Evolutionary conservation across 1,140 invertebrate species (phyloP), one percentile per base, ranked within the genome.

Genomic region (Nylanderia fulva): DNA sequence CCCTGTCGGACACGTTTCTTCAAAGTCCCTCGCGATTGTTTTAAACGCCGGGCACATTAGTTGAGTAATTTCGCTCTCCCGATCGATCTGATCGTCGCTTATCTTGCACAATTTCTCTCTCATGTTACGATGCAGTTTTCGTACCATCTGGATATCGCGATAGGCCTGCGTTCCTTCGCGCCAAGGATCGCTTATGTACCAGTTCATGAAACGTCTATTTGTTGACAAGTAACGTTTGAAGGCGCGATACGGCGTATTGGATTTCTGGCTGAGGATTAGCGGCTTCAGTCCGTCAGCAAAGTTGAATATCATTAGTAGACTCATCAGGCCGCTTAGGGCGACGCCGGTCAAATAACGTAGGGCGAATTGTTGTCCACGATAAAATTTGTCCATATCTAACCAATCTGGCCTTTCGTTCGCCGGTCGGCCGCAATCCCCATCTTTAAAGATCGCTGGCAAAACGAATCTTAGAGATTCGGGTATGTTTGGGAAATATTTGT

Each of bases 181-280:
- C 94, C 94, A 96, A 7, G 95, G 91, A 87, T 96, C 94, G 8
- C 93, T 93, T 6, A 92, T 92, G 68, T 94, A 96, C 96, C 96
- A 96, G 8, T 93, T 91, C 54, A 91, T 90, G 0, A 96, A 88
- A 29, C 95, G 93, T 0, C 86, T 79, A 0, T 90, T 89, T 0
- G 96, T 96, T 9, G 93, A 94, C 15, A 96, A 66, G 71, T 98
- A 98, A 88, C 98, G 95, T 80, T 95, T 96, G 90, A 98, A 98
- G 0, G 98, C 96, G 0, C 95, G 96, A 24, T 95, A 95, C 0
- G 95, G 93, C 5, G 95, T 96, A 39, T 95, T 95, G 1, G 97
- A 97, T 80, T 96, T 96, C 0, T 95, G 94, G 0, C 97, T 97
- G 0, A 96, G 93, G 5, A 96, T 95, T 0, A 98, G 91, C 0